A percentile compares a stretch with the other conserved stretches of the same genome.
These are phyloP conservation scores for Antechinus flavipes DNA, from an alignment of 2,113 vertebrate genomes.

Conservation along the genomic window DNA sequence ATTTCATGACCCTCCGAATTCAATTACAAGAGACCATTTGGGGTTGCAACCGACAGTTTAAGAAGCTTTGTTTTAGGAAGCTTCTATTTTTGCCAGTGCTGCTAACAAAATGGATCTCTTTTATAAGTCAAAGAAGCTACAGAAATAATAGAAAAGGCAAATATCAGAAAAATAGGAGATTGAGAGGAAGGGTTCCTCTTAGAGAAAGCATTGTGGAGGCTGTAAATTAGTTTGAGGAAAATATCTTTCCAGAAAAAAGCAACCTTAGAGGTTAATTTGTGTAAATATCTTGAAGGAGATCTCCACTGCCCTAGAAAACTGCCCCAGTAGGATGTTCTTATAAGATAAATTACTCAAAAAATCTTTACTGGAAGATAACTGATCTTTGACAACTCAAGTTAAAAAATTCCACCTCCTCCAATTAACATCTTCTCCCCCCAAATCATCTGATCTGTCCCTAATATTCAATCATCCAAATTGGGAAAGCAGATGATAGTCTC, in stretches of 20 bases:
- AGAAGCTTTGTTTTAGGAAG: too few relatives aligned
- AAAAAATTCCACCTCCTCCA: neutral
- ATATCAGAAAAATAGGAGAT: neutral
- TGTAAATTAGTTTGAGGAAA: neutral
- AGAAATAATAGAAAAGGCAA: neutral
- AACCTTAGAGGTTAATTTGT: neutral
- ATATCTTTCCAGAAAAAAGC: neutral
- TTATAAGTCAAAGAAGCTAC: neutral
- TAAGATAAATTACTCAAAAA: neutral
- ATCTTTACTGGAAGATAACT: neutral
- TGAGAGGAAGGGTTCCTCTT: neutral
- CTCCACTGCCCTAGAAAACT: neutral
- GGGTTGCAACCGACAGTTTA: too few relatives aligned
- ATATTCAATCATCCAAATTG: neutral
- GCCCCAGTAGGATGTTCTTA: neutral
- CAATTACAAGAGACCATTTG: too few relatives aligned
- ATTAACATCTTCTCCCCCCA: neutral
- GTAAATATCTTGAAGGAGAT: neutral
- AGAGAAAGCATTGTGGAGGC: neutral
- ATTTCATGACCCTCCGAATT: too few relatives aligned
- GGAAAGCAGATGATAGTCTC: neutral
- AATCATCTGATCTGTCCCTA: neutral
- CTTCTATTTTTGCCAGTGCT: fast-evolving
- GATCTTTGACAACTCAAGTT: neutral
- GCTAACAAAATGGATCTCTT: neutral